Base-by-base conservation (phyloP, 92 coral and sea anemone species). In the Actinernus sp. region DNA sequence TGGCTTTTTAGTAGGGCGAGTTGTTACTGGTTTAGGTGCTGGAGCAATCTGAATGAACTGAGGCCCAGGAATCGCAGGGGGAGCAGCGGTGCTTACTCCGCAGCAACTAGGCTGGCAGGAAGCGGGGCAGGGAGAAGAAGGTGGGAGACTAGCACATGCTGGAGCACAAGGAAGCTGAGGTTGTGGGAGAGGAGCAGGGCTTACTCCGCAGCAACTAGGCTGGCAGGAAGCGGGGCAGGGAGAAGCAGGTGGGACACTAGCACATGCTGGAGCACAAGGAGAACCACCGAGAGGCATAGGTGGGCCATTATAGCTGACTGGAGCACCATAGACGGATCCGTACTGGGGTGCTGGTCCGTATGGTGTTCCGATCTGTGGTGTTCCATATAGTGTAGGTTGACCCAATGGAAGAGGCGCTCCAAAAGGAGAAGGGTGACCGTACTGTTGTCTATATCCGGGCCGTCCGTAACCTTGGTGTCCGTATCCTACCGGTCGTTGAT, bases 51-150 rank as follows among this genome's bases (percentile, higher is more conserved):
- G 28, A 65, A 49, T 14, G 26, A 65, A 65, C 29, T 65, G 72
- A 31, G 72, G 72, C 50, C 46, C 72, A 48, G 59, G 46, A 21
- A 32, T 18, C 0, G n/a, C n/a, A n/a, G 38, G 22, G 19, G 23
- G 25, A 30, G 39, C 9, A 10, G 50, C 11, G 9, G 61, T 48
- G 46, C 21, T 31, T 30, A 9, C 31, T 38, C 40, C 61, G 43
- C 91, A 84, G 66, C 91, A 84, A 54, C 74, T 64, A 47, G 86
- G 85, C 7, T 55, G 57, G 39, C 91, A 85, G n/a, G 81, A 11
- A 14, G 78, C 2, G 3, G 78, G 78, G 38, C 78, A 70, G 44
- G 78, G 78, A 44, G 58, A 56, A 17, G 66, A 55, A 40, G 65
- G 62, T 8, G 52, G 52, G 9, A 70, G 19, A 8, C 44, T 26